Conservation (phyloP, 2,888 invertebrate species). For the Caradrina kadenii region DNA sequence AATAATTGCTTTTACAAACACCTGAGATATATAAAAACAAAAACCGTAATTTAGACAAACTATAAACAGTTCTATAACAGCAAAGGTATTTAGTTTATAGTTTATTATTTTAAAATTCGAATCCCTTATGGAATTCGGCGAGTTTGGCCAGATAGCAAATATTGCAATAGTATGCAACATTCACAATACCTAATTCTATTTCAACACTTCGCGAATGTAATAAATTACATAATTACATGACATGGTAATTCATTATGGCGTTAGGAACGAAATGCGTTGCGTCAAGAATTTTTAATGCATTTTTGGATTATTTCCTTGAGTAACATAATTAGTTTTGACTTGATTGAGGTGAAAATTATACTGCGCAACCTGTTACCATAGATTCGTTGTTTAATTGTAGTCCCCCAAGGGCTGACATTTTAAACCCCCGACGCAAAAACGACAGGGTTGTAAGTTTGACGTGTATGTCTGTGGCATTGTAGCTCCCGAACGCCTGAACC, state of each 20-base stretch:
- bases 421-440: no score
- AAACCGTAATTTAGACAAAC: conserved; percentile 2
- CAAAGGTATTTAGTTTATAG: conserved; percentile 8
- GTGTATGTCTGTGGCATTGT: no score
- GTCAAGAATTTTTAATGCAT: not conserved
- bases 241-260: conserved; percentile 21
- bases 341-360: not conserved
- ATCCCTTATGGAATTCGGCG: no score
- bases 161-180: not conserved
- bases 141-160: no score
- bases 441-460: no score
- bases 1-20: no score
- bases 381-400: no score
- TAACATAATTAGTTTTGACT: not conserved
- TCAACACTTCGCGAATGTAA: conserved; percentile 16
- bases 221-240: conserved; percentile 29
- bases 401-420: no score
- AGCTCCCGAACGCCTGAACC: no score
- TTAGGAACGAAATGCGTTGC: conserved; percentile 2
- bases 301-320: not conserved
- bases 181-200: conserved; percentile 24
- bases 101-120: no score
- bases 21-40: not conserved
- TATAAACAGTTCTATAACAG: conserved; percentile 23
- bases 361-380: no score